Conservation (phyloP, 53 echinoderm and acorn worm genomes). For the Actinopyga echinites region DNA sequence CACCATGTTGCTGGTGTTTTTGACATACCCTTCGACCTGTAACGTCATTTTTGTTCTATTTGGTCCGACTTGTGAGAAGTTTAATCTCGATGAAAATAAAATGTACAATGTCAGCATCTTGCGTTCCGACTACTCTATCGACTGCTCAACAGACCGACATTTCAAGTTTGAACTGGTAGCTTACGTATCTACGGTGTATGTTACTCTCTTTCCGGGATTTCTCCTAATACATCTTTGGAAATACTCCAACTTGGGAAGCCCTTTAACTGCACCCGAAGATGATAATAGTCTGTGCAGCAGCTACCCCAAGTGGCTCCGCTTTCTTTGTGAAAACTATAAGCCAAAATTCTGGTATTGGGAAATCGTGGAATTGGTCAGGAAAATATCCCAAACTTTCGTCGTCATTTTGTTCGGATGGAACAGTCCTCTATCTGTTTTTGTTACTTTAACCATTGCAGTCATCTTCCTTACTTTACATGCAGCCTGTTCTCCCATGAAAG, state of each 20-base stretch:
- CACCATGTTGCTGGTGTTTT: not conserved
- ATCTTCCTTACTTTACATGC: conserved; percentile 21
- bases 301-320: conserved; percentile 1
- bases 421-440: not conserved
- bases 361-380: conserved; percentile 23
- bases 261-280: not conserved
- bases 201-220: not conserved
- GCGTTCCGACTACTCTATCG: not conserved
- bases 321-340: conserved; percentile 40
- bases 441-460: conserved; percentile 3
- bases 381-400: not conserved
- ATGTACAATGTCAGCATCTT: not conserved
- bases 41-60: conserved; percentile 19
- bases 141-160: not conserved
- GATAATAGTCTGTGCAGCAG: not conserved
- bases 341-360: conserved; percentile 41
- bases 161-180: not conserved
- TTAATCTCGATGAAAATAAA: not conserved
- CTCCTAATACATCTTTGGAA: not conserved
- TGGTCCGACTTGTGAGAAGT: not conserved
- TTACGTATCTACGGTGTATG: not conserved
- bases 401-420: conserved; percentile 33
- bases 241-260: not conserved
- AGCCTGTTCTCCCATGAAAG: conserved; percentile 38
- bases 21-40: conserved; percentile 1